Evolutionary conservation across 2,113 vertebrate genomes (phyloP), one percentile per base, ranked within the genome.

Genomic region (Zosterops borbonicus): DNA sequence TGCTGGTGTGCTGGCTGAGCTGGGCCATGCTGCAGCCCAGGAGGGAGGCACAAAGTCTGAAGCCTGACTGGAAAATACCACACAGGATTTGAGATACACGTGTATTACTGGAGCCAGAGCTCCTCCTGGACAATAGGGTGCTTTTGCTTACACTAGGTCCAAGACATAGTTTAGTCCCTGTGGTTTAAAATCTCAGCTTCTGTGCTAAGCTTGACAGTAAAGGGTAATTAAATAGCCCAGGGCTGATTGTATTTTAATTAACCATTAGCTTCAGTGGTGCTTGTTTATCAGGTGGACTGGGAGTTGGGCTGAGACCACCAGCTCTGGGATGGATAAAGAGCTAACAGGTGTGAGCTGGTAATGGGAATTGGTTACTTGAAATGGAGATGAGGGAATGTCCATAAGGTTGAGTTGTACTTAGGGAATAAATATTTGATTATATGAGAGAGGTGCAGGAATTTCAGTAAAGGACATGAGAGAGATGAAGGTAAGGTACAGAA

Each of bases 61-160:
- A 37, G 9, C 28, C 41, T 13, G 37, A 12, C 35, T 62, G 55
- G 31, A 44, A 63, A 50, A 10, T 31, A 16, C 21, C 29, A 23
- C 28, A 2, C 1, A 0, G 37, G 9, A 17, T 46, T 63, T 63
- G 6, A 9, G 11, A 12, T 37, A 7, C 4, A 2, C 0, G 0
- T 31, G 19, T 29, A 0, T 64, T 27, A 4, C 79, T 35, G 27
- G 4, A 35, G 47, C 74, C 73, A 74, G n/a, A 39, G 24, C 29
- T 47, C 31, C 9, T 87, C 42, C 65, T 60, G 49, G 28, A 31
- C 63, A 60, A 4, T 12, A 27, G 27, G 44, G 24, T n/a, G 21
- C 83, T 85, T 89, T 70, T 42, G 37, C 35, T 25, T 16, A 22
- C 3, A 0, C 8, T 12, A 21, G 23, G 37, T 65, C 55, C 50